Evolutionary conservation across 2,888 invertebrate genomes (phyloP).

Genomic region (Lithophane socia): DNA sequence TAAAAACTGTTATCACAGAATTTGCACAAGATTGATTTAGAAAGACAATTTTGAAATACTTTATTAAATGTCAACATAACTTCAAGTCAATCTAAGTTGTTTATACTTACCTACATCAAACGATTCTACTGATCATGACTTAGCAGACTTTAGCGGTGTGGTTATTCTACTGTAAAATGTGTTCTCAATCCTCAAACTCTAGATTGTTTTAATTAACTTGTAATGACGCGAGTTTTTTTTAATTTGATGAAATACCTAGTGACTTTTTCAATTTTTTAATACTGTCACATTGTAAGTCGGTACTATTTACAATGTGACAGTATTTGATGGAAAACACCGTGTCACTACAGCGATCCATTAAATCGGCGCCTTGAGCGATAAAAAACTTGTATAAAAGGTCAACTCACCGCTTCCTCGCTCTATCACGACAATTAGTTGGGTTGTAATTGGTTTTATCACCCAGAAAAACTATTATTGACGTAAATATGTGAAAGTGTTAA

Average conservation of each 20-base stretch:
- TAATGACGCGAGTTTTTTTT: slow-evolving; percentile 22
- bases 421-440: slow-evolving; percentile 72
- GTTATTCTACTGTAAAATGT: slow-evolving; percentile 50
- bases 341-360: slow-evolving; percentile 66
- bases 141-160: slow-evolving; percentile 10
- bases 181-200: slow-evolving; percentile 15
- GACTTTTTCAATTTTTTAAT: neutral
- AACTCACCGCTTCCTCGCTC: slow-evolving; percentile 77
- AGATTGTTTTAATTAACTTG: slow-evolving; percentile 27
- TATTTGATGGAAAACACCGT: slow-evolving; percentile 64
- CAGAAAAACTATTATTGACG: slow-evolving; percentile 61
- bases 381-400: slow-evolving; percentile 78
- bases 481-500: slow-evolving; percentile 59
- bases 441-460: slow-evolving; percentile 66
- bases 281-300: no score
- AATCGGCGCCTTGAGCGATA: slow-evolving; percentile 72
- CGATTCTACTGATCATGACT: slow-evolving; percentile 41
- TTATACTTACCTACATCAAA: slow-evolving; percentile 14
- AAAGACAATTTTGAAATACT: neutral
- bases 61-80: slow-evolving; percentile 13
- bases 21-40: neutral
- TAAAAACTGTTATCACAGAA: neutral
- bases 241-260: neutral
- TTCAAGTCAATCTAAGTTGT: neutral
- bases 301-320: slow-evolving; percentile 35